Evolutionary conservation across 2,113 vertebrate species (phyloP).

Genomic region (Prolemur simus): DNA sequence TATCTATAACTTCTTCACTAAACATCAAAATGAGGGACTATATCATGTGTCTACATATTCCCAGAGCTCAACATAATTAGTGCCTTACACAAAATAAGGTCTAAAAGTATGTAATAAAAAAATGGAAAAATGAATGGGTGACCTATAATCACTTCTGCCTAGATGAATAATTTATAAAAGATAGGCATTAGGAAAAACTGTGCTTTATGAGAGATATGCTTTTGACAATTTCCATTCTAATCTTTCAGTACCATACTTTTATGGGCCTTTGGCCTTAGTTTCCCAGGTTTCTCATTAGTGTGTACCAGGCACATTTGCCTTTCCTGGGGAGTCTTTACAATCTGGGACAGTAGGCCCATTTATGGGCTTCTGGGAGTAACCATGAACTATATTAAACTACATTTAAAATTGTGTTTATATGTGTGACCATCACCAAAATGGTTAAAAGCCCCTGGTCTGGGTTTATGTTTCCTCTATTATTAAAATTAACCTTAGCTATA

Average conservation of each 20-base stretch:
- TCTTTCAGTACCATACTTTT: neutral
- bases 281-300: neutral
- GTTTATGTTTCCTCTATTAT: slow-evolving; percentile 11
- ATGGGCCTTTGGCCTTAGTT: neutral
- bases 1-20: neutral
- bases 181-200: neutral
- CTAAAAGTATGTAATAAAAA: neutral
- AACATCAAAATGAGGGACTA: neutral
- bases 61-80: neutral
- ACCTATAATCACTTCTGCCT: neutral
- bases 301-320: neutral
- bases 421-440: neutral
- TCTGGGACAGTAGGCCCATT: neutral
- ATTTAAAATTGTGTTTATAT: neutral
- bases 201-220: neutral
- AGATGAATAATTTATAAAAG: neutral
- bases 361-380: neutral
- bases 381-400: neutral
- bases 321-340: neutral
- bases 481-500: slow-evolving; percentile 3
- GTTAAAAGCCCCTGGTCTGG: neutral
- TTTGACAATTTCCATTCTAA: neutral
- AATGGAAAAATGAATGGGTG: neutral
- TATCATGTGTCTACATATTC: neutral
- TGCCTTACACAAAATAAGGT: neutral